Evolutionary conservation across 2,113 vertebrate genomes (phyloP).

Genomic region (Pavo muticus): DNA sequence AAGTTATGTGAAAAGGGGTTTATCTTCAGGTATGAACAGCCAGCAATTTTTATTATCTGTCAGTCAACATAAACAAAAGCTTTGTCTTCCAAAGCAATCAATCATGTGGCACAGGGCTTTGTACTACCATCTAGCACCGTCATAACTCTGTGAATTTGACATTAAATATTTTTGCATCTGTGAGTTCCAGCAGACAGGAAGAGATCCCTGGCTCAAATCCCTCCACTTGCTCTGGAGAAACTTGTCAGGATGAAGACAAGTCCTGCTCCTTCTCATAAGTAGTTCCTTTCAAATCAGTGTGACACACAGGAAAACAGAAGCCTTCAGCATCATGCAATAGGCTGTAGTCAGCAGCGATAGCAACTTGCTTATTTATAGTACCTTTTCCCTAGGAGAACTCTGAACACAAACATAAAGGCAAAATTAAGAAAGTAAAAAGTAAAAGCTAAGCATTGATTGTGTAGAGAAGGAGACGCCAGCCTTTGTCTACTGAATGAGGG

Average conservation of each 20-base stretch:
- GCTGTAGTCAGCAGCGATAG: not conserved
- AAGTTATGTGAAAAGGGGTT: not conserved
- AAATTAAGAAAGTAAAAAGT: slow-evolving; percentile 1
- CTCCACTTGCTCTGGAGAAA: not conserved
- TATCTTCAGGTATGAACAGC: not conserved
- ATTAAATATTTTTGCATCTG: not conserved
- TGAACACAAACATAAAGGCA: not conserved
- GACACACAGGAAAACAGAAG: not conserved
- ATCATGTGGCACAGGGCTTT: not conserved
- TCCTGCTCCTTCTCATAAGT: not conserved
- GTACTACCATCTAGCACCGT: not conserved
- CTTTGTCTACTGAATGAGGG: slow-evolving; percentile 4
- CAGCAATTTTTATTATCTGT: not conserved
- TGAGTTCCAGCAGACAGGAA: not conserved
- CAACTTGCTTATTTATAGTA: slow-evolving; percentile 2
- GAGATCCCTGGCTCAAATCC: not conserved
- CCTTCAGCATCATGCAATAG: not conserved
- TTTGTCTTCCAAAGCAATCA: not conserved
- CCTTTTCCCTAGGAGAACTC: slow-evolving; percentile 1
- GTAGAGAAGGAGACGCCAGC: slow-evolving; percentile 29
- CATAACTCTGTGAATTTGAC: not conserved
- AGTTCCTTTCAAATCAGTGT: slow-evolving; percentile 5
- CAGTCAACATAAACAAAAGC: not conserved
- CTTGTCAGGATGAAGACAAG: not conserved
- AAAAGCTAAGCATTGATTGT: slow-evolving; percentile 25